A percentile compares a stretch with the other conserved stretches of the same genome.
Evolutionary conservation across 2,888 invertebrate genomes (phyloP).

Genomic region (Lissonota sp.): DNA sequence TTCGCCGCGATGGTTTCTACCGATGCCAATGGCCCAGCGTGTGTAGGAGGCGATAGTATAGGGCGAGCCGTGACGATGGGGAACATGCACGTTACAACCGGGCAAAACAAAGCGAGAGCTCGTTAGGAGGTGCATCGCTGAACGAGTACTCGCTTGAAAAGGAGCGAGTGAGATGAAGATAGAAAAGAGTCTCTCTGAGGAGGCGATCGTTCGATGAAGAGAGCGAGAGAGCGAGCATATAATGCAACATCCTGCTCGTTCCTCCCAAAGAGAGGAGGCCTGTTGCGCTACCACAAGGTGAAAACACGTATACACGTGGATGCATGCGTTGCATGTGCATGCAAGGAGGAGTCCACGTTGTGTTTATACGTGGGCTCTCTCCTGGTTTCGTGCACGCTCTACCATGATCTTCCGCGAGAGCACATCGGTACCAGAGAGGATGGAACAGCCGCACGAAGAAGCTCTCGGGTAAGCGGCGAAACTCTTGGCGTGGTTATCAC

Average conservation of each 20-base stretch:
- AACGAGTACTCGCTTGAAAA: slow-evolving; percentile 74
- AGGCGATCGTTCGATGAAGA: slow-evolving; percentile 39
- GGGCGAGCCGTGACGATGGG: slow-evolving; percentile 20
- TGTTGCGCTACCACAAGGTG: background rate
- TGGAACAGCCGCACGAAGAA: slow-evolving; percentile 50
- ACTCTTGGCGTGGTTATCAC: too few species aligned
- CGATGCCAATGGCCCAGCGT: too few species aligned
- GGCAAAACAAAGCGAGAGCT: slow-evolving; percentile 83
- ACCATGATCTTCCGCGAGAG: background rate
- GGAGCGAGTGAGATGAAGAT: too few species aligned
- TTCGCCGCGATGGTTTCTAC: too few species aligned
- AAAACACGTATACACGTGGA: slow-evolving; percentile 20
- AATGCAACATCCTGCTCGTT: slow-evolving; percentile 63
- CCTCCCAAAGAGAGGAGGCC: slow-evolving; percentile 11
- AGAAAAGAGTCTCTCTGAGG: slow-evolving; percentile 58
- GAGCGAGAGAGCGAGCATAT: slow-evolving; percentile 51
- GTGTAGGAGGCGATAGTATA: too few species aligned
- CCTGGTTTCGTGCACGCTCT: slow-evolving; percentile 33
- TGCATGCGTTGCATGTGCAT: slow-evolving; percentile 13
- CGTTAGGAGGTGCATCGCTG: slow-evolving; percentile 81
- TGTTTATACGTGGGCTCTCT: slow-evolving; percentile 36
- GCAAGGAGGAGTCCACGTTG: slow-evolving; percentile 26
- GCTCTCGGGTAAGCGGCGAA: slow-evolving; percentile 10
- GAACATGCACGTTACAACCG: slow-evolving; percentile 74
- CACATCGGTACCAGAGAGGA: slow-evolving; percentile 1